Percentiles rank a stretch among this genome's conserved stretches.
These are phyloP conservation scores for Pangasius larnaudii DNA, from an alignment of 2,797 vertebrate genomes.

Conservation along the genomic window DNA sequence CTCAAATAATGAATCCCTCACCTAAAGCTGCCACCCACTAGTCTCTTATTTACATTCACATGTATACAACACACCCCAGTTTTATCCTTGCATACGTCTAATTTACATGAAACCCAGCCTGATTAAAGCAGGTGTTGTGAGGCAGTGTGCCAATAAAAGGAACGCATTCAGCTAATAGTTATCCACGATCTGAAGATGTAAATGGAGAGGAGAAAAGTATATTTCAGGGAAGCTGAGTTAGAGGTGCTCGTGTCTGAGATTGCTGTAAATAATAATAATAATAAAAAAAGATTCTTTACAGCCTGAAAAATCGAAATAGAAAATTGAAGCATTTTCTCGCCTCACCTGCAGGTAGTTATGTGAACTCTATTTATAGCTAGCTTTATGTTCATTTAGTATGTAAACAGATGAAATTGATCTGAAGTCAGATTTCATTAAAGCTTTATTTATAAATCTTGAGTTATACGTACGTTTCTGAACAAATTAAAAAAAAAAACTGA, in stretches of 20 bases:
- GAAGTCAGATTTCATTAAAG: neutral
- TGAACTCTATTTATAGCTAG: neutral
- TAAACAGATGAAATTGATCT: neutral
- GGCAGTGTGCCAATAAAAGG: neutral
- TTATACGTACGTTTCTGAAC: neutral
- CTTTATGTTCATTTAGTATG: neutral
- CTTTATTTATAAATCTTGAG: neutral
- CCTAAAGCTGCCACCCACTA: neutral
- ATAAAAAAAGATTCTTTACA: neutral
- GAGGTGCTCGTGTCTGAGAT: neutral
- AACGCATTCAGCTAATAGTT: neutral
- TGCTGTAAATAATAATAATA: neutral
- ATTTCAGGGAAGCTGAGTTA: neutral
- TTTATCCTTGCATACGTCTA: neutral
- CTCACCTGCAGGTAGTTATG: neutral
- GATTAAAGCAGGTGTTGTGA: neutral
- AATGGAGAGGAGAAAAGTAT: too few relatives aligned
- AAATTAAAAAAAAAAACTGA: neutral
- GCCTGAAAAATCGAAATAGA: neutral
- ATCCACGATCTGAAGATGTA: neutral
- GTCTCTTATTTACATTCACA: neutral
- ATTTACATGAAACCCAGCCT: neutral
- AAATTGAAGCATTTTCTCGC: neutral
- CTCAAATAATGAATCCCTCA: neutral
- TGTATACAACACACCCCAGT: neutral